A percentile compares a stretch with the other conserved stretches of the same genome.
phyloP scores from a whole-genome alignment of 2,888 invertebrate species.

The Melangyna quadrimaculata region DNA sequence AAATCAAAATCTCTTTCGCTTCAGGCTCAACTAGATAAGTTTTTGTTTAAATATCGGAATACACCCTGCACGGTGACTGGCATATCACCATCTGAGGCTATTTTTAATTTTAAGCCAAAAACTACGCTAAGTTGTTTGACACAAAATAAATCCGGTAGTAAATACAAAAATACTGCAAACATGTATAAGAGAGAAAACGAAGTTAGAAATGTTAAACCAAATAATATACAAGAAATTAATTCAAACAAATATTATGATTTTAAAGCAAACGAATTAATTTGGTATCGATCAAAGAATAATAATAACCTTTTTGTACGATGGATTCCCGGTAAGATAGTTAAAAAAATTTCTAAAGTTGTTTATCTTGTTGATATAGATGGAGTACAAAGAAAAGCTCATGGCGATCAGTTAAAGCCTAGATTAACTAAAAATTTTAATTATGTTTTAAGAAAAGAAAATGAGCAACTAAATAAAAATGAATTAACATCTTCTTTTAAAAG shows the following conservation, averaged over 20 bases:
- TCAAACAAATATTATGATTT: neutral
- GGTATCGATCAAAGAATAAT: constrained; percentile 17
- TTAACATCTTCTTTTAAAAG: too few relatives aligned
- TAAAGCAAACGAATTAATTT: neutral
- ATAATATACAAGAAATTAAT: too few relatives aligned
- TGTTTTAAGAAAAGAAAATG: too few relatives aligned
- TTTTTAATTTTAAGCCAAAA: constrained; percentile 11
- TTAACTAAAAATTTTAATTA: neutral
- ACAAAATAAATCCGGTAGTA: neutral
- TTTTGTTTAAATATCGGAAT: neutral
- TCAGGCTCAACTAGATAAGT: neutral
- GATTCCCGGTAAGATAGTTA: neutral
- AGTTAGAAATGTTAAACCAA: too few relatives aligned
- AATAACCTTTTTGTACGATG: neutral
- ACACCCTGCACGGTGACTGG: neutral
- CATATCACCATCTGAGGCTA: neutral
- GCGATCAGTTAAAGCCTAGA: neutral
- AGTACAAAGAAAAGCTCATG: neutral
- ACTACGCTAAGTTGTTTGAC: neutral
- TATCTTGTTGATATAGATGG: neutral
- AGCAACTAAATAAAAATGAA: too few relatives aligned
- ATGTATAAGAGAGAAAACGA: neutral
- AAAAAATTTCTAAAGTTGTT: constrained; percentile 1
- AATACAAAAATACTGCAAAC: neutral
- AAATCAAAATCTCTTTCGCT: neutral